Percentiles rank a stretch among this genome's conserved stretches.
Conservation (phyloP, 2,888 invertebrate species). For the Leucophora obtusa region DNA sequence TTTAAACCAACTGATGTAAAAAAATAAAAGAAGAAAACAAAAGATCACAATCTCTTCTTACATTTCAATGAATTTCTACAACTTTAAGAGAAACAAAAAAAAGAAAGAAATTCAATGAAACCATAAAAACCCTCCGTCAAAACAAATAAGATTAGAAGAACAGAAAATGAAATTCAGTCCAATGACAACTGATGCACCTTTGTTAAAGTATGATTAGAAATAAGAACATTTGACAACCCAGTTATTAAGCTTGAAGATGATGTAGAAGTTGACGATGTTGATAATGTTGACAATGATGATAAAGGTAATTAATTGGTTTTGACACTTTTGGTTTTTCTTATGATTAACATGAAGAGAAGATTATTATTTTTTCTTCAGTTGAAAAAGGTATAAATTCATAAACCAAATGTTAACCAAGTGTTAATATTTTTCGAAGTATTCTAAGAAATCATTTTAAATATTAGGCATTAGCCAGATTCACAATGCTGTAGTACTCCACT, state of each 20-base stretch:
- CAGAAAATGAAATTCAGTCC: background rate
- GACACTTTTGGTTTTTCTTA: slow-evolving; percentile 47
- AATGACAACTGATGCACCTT: slow-evolving; percentile 35
- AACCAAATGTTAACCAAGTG: background rate
- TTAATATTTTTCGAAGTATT: slow-evolving; percentile 4
- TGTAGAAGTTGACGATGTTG: background rate
- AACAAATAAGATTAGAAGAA: background rate
- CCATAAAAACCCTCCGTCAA: slow-evolving; percentile 18
- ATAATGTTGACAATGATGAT: slow-evolving; percentile 33
- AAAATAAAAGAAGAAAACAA: slow-evolving; percentile 7
- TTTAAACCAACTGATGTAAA: slow-evolving; percentile 12
- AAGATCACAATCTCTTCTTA: slow-evolving; percentile 26
- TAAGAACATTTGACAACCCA: slow-evolving; percentile 26
- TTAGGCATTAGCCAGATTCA: no score
- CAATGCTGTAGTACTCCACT: no score
- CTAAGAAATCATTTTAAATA: slow-evolving; percentile 17
- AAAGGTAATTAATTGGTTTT: slow-evolving; percentile 57
- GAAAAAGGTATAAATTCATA: background rate
- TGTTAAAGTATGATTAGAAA: slow-evolving; percentile 29
- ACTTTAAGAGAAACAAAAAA: background rate
- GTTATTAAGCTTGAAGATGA: background rate
- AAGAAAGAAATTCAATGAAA: slow-evolving; percentile 33
- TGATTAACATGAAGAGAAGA: background rate
- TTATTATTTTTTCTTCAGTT: background rate
- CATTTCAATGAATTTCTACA: slow-evolving; percentile 42